A percentile compares a stretch with the other conserved stretches of the same genome.
phyloP scores from a whole-genome alignment of 2,113 vertebrate species.

The Ictidomys tridecemlineatus region DNA sequence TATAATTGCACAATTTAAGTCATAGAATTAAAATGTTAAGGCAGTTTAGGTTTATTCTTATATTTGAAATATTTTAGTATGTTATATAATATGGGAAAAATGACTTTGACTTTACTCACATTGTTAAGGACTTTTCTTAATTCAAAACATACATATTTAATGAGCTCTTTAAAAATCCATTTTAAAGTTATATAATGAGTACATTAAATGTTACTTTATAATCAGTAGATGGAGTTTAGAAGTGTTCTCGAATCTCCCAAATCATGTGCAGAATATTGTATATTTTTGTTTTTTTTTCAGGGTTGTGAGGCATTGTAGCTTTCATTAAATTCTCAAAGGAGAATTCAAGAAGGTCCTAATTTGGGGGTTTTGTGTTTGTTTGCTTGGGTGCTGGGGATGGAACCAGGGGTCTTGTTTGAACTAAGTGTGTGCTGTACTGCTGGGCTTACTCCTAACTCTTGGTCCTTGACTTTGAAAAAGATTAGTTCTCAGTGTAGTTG shows the following conservation, averaged over 20 bases:
- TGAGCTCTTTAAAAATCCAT: background rate
- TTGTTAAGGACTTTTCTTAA: slow-evolving; percentile 39
- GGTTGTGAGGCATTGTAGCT: background rate
- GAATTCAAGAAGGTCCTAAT: background rate
- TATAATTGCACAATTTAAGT: slow-evolving; percentile 21
- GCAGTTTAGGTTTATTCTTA: background rate
- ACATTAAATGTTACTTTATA: background rate
- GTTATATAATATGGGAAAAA: background rate
- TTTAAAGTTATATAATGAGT: slow-evolving; percentile 31
- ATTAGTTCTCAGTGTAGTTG: background rate
- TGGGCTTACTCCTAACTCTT: background rate
- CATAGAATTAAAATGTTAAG: slow-evolving; percentile 46
- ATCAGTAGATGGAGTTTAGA: background rate
- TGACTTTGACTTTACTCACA: slow-evolving; percentile 30
- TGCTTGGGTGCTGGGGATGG: background rate
- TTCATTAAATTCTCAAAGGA: slow-evolving; percentile 44
- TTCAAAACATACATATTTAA: slow-evolving; percentile 18
- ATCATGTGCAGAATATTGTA: background rate
- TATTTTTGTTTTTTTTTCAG: slow-evolving; percentile 47
- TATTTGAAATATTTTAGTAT: slow-evolving; percentile 15
- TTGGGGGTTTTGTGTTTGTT: background rate
- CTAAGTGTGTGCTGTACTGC: background rate
- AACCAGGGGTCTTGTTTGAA: background rate
- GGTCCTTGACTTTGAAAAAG: background rate
- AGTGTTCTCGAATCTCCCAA: background rate